phyloP scores from a whole-genome alignment of 2,113 vertebrate species.

The Trinectes maculatus region DNA sequence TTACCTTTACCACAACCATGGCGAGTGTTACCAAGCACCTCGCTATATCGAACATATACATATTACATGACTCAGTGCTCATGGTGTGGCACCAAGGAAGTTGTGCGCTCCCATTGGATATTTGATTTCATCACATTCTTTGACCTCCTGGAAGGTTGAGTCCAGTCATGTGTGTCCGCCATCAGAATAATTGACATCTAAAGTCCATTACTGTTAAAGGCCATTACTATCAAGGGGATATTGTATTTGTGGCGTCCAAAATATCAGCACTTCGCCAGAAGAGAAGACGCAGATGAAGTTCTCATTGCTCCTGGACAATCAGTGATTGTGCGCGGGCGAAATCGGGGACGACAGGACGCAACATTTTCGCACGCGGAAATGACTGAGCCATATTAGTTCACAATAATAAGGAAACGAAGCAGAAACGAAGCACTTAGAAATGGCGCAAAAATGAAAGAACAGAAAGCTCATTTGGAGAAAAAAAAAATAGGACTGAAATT shows the following conservation, averaged over 20 bases:
- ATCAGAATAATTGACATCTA: conserved; percentile 47
- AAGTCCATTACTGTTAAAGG: conserved; percentile 31
- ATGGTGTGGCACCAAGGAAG: conserved; percentile 25
- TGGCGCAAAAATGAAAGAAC: conserved; percentile 49
- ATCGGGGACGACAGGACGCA: conserved; percentile 9
- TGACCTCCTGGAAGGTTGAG: conserved; percentile 18
- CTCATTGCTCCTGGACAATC: conserved; percentile 41
- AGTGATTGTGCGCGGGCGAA: conserved; percentile 22
- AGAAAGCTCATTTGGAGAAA: conserved; percentile 61
- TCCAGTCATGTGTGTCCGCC: conserved; percentile 44
- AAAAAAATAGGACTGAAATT: conserved; percentile 56
- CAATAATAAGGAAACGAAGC: conserved; percentile 58
- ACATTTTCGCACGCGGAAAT: conserved; percentile 30
- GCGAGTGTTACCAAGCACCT: conserved; percentile 60
- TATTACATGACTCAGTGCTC: conserved; percentile 69
- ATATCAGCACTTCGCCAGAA: conserved; percentile 14
- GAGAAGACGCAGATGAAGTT: conserved; percentile 27
- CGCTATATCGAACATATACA: conserved; percentile 75
- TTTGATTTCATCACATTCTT: conserved; percentile 39
- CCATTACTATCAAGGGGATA: conserved; percentile 9
- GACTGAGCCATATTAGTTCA: conserved; percentile 38
- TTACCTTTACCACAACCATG: conserved; percentile 72
- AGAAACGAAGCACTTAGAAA: conserved; percentile 41
- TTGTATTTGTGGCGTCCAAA: conserved; percentile 7
- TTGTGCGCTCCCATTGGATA: conserved; percentile 41